Base-by-base conservation (phyloP, 2,797 vertebrate species). In the Tangara arthus region DNA sequence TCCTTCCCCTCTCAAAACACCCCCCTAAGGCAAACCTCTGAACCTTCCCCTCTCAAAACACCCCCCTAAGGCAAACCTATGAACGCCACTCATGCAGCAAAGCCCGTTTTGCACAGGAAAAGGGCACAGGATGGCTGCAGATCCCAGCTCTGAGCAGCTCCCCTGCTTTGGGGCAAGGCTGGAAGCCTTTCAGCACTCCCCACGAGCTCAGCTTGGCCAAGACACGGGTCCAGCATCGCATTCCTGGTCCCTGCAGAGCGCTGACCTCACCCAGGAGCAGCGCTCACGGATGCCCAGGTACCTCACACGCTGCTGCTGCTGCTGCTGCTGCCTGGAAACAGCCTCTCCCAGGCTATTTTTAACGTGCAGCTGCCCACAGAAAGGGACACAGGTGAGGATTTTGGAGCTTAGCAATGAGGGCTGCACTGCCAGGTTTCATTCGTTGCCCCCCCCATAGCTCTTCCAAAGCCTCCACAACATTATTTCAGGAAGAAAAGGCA, bases 401-500 rank as follows among this genome's bases (percentile, higher is more conserved):
- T 32, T 12, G n/a, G 85, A 78, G 75, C 76, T 69, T 4, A 28
- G 46, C 72, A 68, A 26, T 59, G 35, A 85, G 44, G n/a, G 46
- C 52, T 82, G 32, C n/a, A 15, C 41, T 35, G 49, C 19, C 24
- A 71, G 50, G 49, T 47, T 53, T 34, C 20, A 3, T 30, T 57
- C 32, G 39, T 41, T 6, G 11, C 16, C 19, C 26, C 20, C 27
- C 23, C 16, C 23, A 1, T 39, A 44, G 72, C 80, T 71, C 47
- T 70, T 78, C 69, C 37, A n/a, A 81, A 94, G 66, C 47, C 47
- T 86, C 64, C 55, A 41, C 20, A 12, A 39, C 50, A 22, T 91
- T 68, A 91, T 87, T 81, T 82, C 46, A 78, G 82, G 76, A 52
- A 76, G 86, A 92, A 93, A 70, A 94, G 94, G 71, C 91, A 89